Evolutionary conservation across 2,797 vertebrate genomes (phyloP), one percentile per base, ranked within the genome.

Genomic region (Danio aesculapii): DNA sequence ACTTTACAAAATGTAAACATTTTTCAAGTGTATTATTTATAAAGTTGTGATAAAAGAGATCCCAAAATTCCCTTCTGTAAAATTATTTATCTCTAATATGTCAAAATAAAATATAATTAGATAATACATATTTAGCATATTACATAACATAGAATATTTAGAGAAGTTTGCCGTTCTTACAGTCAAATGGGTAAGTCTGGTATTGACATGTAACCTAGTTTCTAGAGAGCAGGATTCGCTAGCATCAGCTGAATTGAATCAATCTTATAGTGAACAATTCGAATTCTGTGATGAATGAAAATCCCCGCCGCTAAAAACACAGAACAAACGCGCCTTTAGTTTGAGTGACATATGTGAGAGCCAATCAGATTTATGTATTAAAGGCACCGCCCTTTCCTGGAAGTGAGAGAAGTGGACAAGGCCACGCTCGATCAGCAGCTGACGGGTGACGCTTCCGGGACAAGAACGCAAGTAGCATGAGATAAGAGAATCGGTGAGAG

Each of bases 381-480:
- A 50, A 67, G 39, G 10, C 41, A 50, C 81, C 85, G 75, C 85
- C 85, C 47, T 21, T 46, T 74, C 6, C 5, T 47, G 52, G 49
- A 64, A 64, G 55, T 9, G 21, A 39, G 14, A 46, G 66, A 64
- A n/a, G 44, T 12, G n/a, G 16, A 61, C 50, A 41, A 69, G 49
- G 69, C 70, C 81, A 68, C 11, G 52, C 49, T 53, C 50, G 58
- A n/a, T 55, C 8, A 39, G 47, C 57, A 58, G 57, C 79, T 50
- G n/a, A 21, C 49, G 77, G 41, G 19, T 64, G 75, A 76, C 67
- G 58, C 79, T 87, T 87, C 85, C 85, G 85, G 83, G 64, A 78
- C 57, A 52, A 59, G 50, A 76, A 17, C 9, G 83, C 41, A 50
- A 50, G 46, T 21, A 30, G 55, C 11, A 49, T 64, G 58, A 57